Evolutionary conservation across 1,140 invertebrate species (phyloP).

Genomic region (Drosophila persimilis): DNA sequence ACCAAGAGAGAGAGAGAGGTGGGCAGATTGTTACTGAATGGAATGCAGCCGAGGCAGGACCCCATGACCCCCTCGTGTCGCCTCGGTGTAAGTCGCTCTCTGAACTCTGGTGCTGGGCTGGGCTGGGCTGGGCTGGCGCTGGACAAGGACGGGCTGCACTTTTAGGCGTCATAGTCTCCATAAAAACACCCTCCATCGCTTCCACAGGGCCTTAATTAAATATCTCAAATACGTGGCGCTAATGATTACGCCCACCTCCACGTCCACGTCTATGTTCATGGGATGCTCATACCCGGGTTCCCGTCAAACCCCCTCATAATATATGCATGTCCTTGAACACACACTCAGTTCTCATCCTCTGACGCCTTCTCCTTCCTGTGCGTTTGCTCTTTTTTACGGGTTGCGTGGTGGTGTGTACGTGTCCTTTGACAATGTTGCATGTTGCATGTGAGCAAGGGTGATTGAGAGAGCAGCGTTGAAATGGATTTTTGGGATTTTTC

Average conservation of each 20-base stretch:
- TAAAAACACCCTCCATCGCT: conserved; percentile 7
- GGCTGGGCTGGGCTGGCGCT: conserved; percentile 25
- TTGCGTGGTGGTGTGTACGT: conserved; percentile 7
- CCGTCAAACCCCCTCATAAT: conserved; percentile 33
- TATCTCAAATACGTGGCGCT: conserved; percentile 57
- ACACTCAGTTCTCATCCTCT: conserved; percentile 16
- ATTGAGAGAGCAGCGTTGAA: too few relatives aligned
- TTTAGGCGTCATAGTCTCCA: conserved; percentile 5
- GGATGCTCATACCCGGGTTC: neutral
- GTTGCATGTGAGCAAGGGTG: neutral
- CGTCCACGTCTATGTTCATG: conserved; percentile 1
- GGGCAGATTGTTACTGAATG: conserved; percentile 19
- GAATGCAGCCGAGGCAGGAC: conserved; percentile 25
- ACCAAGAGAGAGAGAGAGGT: conserved; percentile 2
- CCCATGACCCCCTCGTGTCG: conserved; percentile 4
- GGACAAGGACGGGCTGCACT: conserved; percentile 59
- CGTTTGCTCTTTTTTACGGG: conserved; percentile 32
- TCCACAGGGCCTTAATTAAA: conserved; percentile 33
- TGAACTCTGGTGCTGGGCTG: conserved; percentile 26
- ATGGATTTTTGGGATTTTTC: neutral
- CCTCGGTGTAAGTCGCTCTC: conserved; percentile 12
- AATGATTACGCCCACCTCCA: conserved; percentile 5
- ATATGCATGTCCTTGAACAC: conserved; percentile 57
- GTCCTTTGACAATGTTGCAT: conserved; percentile 24
- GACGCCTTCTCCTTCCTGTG: conserved; percentile 8